Conservation (phyloP, 2,113 vertebrate genomes). For the Cariama cristata region DNA sequence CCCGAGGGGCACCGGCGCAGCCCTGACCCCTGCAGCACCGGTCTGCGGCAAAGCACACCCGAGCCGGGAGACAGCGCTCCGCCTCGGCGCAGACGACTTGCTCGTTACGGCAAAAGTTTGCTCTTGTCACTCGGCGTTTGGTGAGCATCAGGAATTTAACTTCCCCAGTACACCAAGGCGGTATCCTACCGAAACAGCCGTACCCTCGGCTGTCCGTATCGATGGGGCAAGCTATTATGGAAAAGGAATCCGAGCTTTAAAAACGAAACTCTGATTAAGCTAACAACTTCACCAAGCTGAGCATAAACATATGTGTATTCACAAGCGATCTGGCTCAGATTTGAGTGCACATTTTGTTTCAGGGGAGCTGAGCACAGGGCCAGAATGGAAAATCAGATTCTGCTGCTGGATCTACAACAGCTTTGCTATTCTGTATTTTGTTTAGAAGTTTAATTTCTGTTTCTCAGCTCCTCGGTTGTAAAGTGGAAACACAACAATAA, state of each 20-base stretch:
- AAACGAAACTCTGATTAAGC: neutral
- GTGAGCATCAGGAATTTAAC: too few species aligned
- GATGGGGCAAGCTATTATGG: fast-evolving
- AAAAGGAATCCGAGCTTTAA: neutral
- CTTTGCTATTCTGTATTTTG: neutral
- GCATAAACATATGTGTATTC: neutral
- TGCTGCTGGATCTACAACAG: neutral
- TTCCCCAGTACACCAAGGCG: fast-evolving
- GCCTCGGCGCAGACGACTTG: neutral
- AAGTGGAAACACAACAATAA: constrained; percentile 37
- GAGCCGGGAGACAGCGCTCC: neutral
- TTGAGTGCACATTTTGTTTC: neutral
- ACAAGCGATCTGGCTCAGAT: neutral
- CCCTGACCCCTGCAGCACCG: neutral
- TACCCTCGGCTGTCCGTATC: fast-evolving
- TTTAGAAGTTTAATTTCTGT: constrained; percentile 24
- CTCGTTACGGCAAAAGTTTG: fast-evolving
- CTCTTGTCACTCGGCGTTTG: fast-evolving
- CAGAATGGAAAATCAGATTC: neutral
- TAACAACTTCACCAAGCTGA: neutral
- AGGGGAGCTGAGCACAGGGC: neutral
- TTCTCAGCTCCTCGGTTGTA: neutral
- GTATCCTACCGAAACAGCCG: fast-evolving
- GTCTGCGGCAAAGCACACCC: neutral
- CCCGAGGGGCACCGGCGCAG: neutral